Conservation (phyloP, 2,888 invertebrate species). For the Dasysyrphus albostriatus region DNA sequence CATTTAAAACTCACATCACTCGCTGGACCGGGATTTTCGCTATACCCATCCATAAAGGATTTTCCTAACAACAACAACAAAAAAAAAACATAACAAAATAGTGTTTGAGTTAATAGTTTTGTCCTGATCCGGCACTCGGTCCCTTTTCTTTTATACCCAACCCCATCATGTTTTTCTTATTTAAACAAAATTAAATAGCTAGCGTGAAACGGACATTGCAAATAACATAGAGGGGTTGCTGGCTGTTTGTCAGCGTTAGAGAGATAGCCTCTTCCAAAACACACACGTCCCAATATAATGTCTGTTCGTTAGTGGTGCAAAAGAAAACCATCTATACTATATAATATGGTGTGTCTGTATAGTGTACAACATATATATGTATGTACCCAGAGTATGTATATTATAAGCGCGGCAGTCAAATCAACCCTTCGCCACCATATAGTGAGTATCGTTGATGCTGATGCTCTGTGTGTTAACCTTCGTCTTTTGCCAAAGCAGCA, state of each 20-base stretch:
- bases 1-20: slow-evolving; percentile 51
- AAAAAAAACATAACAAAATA: slow-evolving; percentile 35
- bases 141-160: slow-evolving; percentile 51
- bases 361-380: slow-evolving; percentile 4
- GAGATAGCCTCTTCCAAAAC: slow-evolving; percentile 66
- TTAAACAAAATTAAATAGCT: slow-evolving; percentile 76
- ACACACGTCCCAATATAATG: slow-evolving; percentile 37
- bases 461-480: slow-evolving; percentile 58
- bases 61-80: background rate
- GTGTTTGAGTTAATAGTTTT: slow-evolving; percentile 75
- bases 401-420: slow-evolving; percentile 68
- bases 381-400: slow-evolving; percentile 5
- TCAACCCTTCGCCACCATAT: slow-evolving; percentile 72
- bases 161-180: slow-evolving; percentile 71
- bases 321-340: slow-evolving; percentile 42
- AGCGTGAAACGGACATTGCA: slow-evolving; percentile 74
- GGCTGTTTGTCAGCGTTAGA: slow-evolving; percentile 54
- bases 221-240: slow-evolving; percentile 62
- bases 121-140: slow-evolving; percentile 72
- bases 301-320: slow-evolving; percentile 54
- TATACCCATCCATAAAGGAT: slow-evolving; percentile 55
- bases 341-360: too few species aligned
- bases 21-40: slow-evolving; percentile 32
- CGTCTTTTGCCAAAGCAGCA: slow-evolving; percentile 73
- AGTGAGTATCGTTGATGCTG: slow-evolving; percentile 13